Base-by-base conservation (phyloP, 2,113 vertebrate species). In the Eretmochelys imbricata region DNA sequence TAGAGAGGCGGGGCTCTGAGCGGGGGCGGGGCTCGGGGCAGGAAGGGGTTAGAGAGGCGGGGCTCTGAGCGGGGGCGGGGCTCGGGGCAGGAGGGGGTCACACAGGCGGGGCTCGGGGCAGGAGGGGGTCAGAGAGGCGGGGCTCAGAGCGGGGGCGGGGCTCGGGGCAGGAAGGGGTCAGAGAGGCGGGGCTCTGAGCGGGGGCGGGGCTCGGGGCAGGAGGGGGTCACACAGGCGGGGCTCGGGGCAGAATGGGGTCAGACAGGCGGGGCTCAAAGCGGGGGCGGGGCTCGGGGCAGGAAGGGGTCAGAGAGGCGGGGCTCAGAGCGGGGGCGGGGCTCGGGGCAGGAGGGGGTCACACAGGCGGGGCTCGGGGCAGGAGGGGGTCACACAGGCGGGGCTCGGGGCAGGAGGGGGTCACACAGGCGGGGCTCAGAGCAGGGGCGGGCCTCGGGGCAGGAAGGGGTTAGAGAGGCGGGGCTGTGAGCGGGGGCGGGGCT, bases 181-280 rank as follows among this genome's bases (percentile, higher is more conserved):
- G 53, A 87, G 75, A 92, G 53, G 91, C 82, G 94, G 90, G n/a
- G 85, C 94, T 72, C 50, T 89, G 76, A 87, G 83, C 91, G 95
- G 86, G 7, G 57, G 27, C 81, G 17, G 46, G 49, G 83, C 76
- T 85, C 88, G 62, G 91, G 83, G 93, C 90, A 94, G 89, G 85
- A 42, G 88, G 91, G 55, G 55, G 94, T 90, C 94, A 94, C 80
- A 90, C 94, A 90, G 89, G 91, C 88, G n/a, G 92, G 82, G 54
- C 8, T 6, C 10, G 14, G 38, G 20, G 42, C 49, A n/a, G 17
- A 22, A 42, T 1, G 38, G 38, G 38, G 38, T 42, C 38, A 42
- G 38, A 42, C 4, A 42, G 38, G 38, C 38, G 38, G 38, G 38
- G 38, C 38, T 42, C 38, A 42, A 4, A 42, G 38, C 38, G 38